phyloP scores from a whole-genome alignment of 2,888 invertebrate genomes.

The Caenorhabditis wallacei region DNA sequence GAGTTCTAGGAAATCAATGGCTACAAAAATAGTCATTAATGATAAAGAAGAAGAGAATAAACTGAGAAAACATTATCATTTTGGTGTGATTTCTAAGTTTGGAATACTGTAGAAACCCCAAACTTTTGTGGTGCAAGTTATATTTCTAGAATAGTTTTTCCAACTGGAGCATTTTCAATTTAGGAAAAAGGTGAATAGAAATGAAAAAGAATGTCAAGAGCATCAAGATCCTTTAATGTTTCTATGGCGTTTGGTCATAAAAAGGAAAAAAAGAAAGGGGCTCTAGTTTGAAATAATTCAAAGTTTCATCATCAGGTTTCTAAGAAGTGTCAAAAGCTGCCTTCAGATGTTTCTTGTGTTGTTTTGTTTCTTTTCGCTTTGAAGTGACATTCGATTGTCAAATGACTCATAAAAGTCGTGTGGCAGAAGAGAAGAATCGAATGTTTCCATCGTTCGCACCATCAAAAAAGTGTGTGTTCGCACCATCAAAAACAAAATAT shows the following conservation, averaged over 20 bases:
- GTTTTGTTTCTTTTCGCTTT: constrained; percentile 24
- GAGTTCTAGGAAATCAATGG: too few species aligned
- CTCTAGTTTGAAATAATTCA: background rate
- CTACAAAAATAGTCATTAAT: too few species aligned
- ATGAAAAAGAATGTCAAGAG: too few species aligned
- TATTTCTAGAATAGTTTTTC: too few species aligned
- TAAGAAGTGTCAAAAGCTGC: background rate
- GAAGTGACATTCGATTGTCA: constrained; percentile 58
- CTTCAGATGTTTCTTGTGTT: constrained; percentile 23
- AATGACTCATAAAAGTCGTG: constrained; percentile 56
- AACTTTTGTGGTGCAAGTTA: too few species aligned
- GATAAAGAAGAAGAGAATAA: too few species aligned
- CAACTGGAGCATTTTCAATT: too few species aligned
- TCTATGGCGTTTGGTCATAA: background rate
- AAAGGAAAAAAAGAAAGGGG: background rate
- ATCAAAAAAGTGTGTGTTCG: constrained; percentile 52
- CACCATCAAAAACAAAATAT: constrained; percentile 48
- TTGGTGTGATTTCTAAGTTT: too few species aligned
- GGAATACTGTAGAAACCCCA: too few species aligned
- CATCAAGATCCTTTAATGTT: background rate
- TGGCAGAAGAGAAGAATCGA: constrained; percentile 43
- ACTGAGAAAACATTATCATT: too few species aligned
- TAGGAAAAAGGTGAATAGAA: too few species aligned
- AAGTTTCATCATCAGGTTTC: background rate
- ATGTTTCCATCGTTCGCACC: constrained; percentile 52